A percentile compares a stretch with the other conserved stretches of the same genome.
Evolutionary conservation across 92 coral and sea anemone genomes (phyloP).

Genomic region (Zoanthus solanderi): DNA sequence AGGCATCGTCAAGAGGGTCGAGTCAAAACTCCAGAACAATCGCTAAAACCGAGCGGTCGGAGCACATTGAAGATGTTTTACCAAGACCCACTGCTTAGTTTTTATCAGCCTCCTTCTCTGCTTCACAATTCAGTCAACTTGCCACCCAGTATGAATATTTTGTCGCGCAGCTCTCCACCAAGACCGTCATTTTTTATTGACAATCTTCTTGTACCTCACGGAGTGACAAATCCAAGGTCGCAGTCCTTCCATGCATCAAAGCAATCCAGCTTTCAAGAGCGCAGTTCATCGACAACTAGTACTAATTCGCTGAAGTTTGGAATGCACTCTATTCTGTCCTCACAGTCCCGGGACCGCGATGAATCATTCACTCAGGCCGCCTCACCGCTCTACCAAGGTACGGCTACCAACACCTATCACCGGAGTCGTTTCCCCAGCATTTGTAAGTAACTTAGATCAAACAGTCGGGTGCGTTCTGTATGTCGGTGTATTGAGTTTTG

Average conservation of each 20-base stretch:
- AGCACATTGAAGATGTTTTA: conserved; percentile 74
- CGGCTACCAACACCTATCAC: conserved; percentile 17
- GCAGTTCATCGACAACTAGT: conserved; percentile 57
- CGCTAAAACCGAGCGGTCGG: background rate
- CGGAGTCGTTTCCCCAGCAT: conserved; percentile 40
- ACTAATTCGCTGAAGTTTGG: conserved; percentile 83
- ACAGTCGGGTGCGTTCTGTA: conserved; percentile 1
- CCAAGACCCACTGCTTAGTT: conserved; percentile 84
- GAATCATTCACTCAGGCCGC: conserved; percentile 26
- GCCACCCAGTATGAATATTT: conserved; percentile 30
- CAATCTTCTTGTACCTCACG: conserved; percentile 39
- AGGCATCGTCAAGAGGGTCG: background rate
- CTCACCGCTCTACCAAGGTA: conserved; percentile 44
- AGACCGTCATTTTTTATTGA: conserved; percentile 44
- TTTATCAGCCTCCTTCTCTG: conserved; percentile 82
- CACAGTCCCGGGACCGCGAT: conserved; percentile 63
- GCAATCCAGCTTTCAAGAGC: conserved; percentile 68
- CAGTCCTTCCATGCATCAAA: conserved; percentile 73
- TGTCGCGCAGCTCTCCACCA: conserved; percentile 44
- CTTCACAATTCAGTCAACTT: conserved; percentile 27
- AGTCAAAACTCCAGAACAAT: conserved; percentile 11
- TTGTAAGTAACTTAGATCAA: conserved; percentile 30
- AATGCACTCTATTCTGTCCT: conserved; percentile 83
- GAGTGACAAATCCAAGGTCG: conserved; percentile 33
- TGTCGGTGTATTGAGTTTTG: too few species aligned